Conservation (phyloP, 2,113 vertebrate species). For the Pao palembangensis region DNA sequence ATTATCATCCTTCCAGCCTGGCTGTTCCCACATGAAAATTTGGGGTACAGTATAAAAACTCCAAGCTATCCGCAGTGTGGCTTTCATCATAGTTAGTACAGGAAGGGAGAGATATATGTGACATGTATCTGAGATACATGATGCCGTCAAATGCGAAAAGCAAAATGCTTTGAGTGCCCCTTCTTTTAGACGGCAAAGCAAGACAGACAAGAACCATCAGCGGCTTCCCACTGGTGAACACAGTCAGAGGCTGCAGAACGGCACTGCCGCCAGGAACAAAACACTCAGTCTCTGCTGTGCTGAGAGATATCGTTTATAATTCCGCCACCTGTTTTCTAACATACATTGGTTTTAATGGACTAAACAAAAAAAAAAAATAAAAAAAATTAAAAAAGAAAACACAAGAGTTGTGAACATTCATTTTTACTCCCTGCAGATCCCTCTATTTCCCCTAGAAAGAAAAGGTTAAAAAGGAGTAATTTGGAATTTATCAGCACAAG, state of each 20-base stretch:
- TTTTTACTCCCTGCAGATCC: slow-evolving; percentile 5
- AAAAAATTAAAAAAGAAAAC: too few relatives aligned
- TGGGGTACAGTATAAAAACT: neutral
- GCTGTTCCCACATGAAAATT: slow-evolving; percentile 44
- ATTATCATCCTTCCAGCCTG: slow-evolving; percentile 72
- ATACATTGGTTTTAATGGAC: neutral
- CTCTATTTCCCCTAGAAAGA: slow-evolving; percentile 3
- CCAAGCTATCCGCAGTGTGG: neutral
- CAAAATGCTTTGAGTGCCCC: neutral
- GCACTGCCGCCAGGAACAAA: slow-evolving; percentile 5
- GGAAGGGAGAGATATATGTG: slow-evolving; percentile 9
- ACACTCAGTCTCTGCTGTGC: neutral
- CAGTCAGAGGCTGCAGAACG: slow-evolving; percentile 2
- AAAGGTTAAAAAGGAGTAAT: slow-evolving; percentile 7
- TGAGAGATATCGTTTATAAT: neutral
- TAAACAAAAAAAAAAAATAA: slow-evolving; percentile 1
- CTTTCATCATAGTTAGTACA: slow-evolving; percentile 2
- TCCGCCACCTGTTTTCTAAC: neutral
- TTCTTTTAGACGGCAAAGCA: slow-evolving; percentile 3
- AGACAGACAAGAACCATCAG: slow-evolving; percentile 3
- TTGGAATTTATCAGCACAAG: slow-evolving; percentile 3
- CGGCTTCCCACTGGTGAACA: slow-evolving; percentile 9
- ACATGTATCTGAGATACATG: slow-evolving; percentile 11
- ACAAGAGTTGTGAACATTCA: slow-evolving; percentile 2
- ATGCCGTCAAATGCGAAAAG: slow-evolving; percentile 11